Conservation (phyloP, 2,797 vertebrate genomes). For the Lacerta viridis region DNA sequence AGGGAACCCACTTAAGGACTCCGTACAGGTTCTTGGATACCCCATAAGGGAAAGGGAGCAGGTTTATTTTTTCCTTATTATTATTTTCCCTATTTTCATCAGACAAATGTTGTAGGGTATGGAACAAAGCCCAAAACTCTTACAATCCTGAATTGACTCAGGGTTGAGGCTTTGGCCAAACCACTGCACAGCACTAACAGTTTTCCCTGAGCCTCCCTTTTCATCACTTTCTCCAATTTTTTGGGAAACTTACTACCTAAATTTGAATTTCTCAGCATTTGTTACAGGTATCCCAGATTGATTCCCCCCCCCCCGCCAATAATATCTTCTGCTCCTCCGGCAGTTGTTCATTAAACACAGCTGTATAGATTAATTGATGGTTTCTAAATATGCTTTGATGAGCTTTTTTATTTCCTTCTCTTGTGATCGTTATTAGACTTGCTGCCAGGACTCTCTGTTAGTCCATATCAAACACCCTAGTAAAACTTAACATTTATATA, state of each 20-base stretch:
- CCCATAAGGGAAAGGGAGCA: too few relatives aligned
- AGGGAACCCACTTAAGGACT: too few relatives aligned
- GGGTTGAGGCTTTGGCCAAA: background rate
- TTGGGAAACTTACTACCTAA: too few relatives aligned
- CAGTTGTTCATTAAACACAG: constrained; percentile 9
- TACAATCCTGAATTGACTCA: background rate
- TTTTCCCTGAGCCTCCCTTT: too few relatives aligned
- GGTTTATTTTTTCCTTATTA: too few relatives aligned
- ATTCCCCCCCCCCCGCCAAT: background rate
- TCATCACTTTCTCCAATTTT: background rate
- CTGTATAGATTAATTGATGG: constrained; percentile 9
- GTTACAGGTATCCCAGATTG: background rate
- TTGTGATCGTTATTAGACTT: background rate
- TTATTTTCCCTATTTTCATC: too few relatives aligned
- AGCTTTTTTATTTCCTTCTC: background rate
- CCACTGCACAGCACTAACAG: too few relatives aligned
- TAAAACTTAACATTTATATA: background rate
- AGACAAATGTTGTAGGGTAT: too few relatives aligned
- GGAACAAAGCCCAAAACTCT: background rate
- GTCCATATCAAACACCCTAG: background rate
- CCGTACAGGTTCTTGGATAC: too few relatives aligned
- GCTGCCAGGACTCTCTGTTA: background rate
- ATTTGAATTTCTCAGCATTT: background rate
- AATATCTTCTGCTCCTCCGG: background rate
- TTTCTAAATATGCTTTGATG: background rate